Base-by-base conservation (phyloP, 1,140 invertebrate species). In the Ericerus pela region DNA sequence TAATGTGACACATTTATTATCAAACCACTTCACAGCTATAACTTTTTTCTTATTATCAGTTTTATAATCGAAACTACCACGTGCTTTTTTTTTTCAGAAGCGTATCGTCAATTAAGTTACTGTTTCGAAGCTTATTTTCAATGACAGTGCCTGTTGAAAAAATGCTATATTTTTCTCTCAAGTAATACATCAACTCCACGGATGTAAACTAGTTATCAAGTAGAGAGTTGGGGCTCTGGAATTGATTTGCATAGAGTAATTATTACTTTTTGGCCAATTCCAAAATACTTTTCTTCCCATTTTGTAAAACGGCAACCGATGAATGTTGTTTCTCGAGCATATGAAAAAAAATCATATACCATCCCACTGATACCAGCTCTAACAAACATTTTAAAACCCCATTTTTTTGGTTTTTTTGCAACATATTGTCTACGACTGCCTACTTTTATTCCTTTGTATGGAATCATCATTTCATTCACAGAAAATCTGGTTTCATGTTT, bases 391-490 rank as follows among this genome's bases (percentile, higher is more conserved):
- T 71, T 72, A 16, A 67, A 67, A 8, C 68, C 69, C 57, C 63
- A 63, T 56, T 68, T 69, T 36, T 62, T 61, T n/a, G 68, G 68
- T 54, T 70, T 68, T 14, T 56, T 59, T 24, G 61, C 63, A 18
- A 68, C 58, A 55, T 69, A 68, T 43, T 68, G 67, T 24, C 63
- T 62, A n/a, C 62, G 62, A 31, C 53, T 60, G 20, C 65, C 67
- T 24, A 65, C 65, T 64, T 66, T 63, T 24, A 63, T 64, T 1
- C 69, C 71, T 60, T 72, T 73, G 58, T 70, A 73, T 28, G 64
- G 65, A 4, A 73, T 61, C 67, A 73, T 73, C 62, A 66, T 66
- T 61, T 73, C 68, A 61, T 73, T 68, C 27, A 68, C 61, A 20
- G 62, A 64, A 57, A 62, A 63, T 12, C 60, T 58, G 36, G 53